These are phyloP conservation scores for Promerops cafer DNA, from an alignment of 2,113 vertebrate species.

Conservation along the genomic window DNA sequence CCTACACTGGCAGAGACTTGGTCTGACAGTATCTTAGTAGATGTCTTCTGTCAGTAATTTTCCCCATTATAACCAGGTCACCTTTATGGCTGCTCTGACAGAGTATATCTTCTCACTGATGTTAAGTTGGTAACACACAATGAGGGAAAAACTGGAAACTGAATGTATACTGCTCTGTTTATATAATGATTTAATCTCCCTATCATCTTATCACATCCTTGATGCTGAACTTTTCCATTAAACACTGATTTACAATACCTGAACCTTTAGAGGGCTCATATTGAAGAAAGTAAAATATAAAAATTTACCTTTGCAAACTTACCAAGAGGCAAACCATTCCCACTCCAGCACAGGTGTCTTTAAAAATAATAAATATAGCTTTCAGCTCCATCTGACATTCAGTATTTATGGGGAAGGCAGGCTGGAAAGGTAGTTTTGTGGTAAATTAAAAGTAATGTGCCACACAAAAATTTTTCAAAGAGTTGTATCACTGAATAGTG, in stretches of 20 bases:
- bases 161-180: slow-evolving; percentile 20
- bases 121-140: slow-evolving; percentile 17
- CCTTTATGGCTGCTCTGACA: neutral
- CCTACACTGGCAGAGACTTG: neutral
- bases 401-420: neutral
- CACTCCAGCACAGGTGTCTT: neutral
- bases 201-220: slow-evolving; percentile 17
- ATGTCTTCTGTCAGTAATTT: neutral
- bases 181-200: slow-evolving; percentile 29
- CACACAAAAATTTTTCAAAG: neutral
- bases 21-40: neutral
- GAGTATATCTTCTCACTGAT: slow-evolving; percentile 18
- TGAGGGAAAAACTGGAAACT: slow-evolving; percentile 17
- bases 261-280: neutral
- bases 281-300: neutral
- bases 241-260: slow-evolving; percentile 20
- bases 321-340: neutral
- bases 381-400: neutral
- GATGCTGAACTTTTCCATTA: neutral
- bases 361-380: neutral
- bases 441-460: neutral
- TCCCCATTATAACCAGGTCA: neutral
- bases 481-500: slow-evolving; percentile 5
- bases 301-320: neutral
- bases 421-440: neutral